A percentile compares a stretch with the other conserved stretches of the same genome.
Conservation (phyloP, 2,113 vertebrate species). For the Labeo rohita region DNA sequence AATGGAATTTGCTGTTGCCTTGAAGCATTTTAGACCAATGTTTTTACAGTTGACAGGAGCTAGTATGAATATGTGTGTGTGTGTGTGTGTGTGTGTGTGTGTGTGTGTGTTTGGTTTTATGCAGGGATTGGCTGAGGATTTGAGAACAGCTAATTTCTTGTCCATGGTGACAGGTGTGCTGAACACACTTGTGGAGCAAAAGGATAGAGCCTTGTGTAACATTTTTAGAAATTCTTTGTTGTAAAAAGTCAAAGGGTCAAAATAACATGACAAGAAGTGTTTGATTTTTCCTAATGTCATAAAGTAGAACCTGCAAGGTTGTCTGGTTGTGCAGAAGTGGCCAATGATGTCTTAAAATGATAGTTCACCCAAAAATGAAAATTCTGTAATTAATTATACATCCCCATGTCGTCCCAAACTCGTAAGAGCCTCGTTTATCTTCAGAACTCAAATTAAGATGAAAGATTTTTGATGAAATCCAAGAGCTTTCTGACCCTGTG, state of each 20-base stretch:
- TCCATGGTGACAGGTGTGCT: not conserved
- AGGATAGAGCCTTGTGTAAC: not conserved
- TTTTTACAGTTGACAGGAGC: conserved; percentile 23
- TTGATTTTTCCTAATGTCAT: not conserved
- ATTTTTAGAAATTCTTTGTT: not conserved
- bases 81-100: not conserved
- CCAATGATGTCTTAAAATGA: not conserved
- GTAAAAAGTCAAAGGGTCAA: not conserved
- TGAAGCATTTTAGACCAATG: not conserved
- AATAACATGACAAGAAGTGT: not conserved
- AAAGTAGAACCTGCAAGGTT: not conserved
- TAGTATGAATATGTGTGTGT: not conserved
- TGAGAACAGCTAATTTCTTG: not conserved
- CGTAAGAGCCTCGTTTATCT: no score
- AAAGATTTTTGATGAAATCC: no score
- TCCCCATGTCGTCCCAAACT: no score
- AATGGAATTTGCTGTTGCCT: conserved; percentile 1
- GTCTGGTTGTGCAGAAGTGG: not conserved
- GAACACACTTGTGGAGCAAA: not conserved
- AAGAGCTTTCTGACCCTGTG: no score
- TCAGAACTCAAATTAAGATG: no score
- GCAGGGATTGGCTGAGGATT: conserved; percentile 12
- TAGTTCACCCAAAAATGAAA: no score
- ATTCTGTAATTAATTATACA: no score
- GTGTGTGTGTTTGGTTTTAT: not conserved